A percentile compares a stretch with the other conserved stretches of the same genome.
Evolutionary conservation across 2,113 vertebrate genomes (phyloP).

Genomic region (Strix aluco): DNA sequence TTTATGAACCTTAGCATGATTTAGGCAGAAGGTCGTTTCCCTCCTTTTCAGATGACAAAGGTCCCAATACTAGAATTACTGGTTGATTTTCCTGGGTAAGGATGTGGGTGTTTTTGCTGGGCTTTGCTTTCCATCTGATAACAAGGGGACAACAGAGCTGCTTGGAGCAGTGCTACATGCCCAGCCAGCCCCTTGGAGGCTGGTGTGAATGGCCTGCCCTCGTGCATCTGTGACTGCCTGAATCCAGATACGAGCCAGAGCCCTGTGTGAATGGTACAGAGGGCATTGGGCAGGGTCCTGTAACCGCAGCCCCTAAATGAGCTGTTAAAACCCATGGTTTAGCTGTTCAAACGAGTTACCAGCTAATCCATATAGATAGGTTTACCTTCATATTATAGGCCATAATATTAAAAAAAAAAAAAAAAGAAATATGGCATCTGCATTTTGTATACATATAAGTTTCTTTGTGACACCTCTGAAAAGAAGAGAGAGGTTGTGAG

Average conservation of each 20-base stretch:
- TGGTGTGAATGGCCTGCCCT: slow-evolving; percentile 5
- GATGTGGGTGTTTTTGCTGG: not conserved
- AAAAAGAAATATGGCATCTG: not conserved
- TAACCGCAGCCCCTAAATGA: not conserved
- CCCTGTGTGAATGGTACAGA: not conserved
- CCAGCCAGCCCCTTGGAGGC: not conserved
- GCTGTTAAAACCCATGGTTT: not conserved
- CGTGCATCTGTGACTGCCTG: not conserved
- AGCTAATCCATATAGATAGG: not conserved
- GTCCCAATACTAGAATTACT: not conserved
- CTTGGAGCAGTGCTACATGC: not conserved
- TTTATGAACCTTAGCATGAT: not conserved
- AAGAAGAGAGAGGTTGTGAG: not conserved
- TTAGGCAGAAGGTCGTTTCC: not conserved
- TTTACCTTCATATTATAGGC: not conserved
- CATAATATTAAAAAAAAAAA: not conserved
- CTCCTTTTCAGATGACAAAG: not conserved
- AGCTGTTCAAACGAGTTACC: not conserved
- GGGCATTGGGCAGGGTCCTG: not conserved
- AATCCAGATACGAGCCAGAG: not conserved
- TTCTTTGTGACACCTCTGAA: not conserved
- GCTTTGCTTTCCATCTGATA: not conserved
- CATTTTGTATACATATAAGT: not conserved
- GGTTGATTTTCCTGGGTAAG: not conserved
- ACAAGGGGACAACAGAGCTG: slow-evolving; percentile 12